These are phyloP conservation scores for Malurus melanocephalus DNA, from an alignment of 2,113 vertebrate species.

Conservation along the genomic window DNA sequence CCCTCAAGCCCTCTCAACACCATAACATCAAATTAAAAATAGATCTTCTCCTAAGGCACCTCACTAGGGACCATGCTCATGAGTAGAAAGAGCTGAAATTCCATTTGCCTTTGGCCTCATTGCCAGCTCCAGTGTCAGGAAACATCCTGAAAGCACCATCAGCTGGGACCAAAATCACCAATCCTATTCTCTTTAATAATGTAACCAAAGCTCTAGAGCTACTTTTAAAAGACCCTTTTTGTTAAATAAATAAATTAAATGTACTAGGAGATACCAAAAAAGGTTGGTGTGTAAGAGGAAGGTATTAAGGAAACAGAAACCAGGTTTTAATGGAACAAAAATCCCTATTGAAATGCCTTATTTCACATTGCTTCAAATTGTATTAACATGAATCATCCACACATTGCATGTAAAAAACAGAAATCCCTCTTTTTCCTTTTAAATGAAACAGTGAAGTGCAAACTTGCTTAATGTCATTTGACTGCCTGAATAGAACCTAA, in stretches of 20 bases:
- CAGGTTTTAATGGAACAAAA: neutral
- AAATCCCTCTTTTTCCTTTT: neutral
- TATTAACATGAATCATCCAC: neutral
- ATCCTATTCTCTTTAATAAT: neutral
- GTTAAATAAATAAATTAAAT: neutral
- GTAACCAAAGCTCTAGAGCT: neutral
- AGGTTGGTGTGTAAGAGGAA: neutral
- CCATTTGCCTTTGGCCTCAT: neutral
- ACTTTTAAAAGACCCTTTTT: neutral
- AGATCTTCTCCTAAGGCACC: neutral
- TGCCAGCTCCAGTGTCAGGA: neutral
- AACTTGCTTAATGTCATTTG: conserved; percentile 16
- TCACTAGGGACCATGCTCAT: accelerated
- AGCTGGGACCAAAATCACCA: neutral
- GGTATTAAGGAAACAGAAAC: neutral
- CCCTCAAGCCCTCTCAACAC: neutral
- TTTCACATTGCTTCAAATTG: neutral
- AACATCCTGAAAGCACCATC: neutral
- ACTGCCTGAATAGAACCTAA: conserved; percentile 32
- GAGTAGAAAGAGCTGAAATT: neutral
- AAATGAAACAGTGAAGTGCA: neutral
- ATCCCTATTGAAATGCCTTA: neutral
- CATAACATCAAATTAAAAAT: neutral
- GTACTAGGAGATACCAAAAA: neutral
- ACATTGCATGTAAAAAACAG: neutral